Percentiles rank a stretch among this genome's conserved stretches.
Conservation (phyloP, 2,113 vertebrate genomes). For the Lichenostomus cassidix region DNA sequence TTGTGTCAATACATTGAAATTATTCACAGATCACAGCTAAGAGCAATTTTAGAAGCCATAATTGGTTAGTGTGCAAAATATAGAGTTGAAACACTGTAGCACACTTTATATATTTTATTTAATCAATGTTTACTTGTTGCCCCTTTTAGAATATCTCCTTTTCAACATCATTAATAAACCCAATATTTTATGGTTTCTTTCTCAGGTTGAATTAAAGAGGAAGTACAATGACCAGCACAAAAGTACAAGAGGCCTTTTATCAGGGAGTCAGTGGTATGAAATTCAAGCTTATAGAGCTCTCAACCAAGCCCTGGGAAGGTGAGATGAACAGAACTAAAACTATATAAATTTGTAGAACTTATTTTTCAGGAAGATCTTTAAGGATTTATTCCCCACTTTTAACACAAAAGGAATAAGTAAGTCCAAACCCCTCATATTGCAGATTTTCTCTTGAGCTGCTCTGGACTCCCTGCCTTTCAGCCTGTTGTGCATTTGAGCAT, state of each 20-base stretch:
- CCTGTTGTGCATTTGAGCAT: neutral
- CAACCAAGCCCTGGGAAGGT: conserved; percentile 98
- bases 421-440: neutral
- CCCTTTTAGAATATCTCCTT: neutral
- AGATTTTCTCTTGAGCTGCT: neutral
- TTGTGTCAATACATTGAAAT: neutral
- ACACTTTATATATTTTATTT: neutral
- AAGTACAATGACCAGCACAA: conserved; percentile 94
- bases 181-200: neutral
- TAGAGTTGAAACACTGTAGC: neutral
- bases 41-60: neutral
- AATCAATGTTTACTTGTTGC: neutral
- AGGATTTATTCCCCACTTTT: neutral
- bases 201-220: conserved; percentile 94
- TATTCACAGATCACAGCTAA: neutral
- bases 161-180: neutral
- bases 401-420: neutral
- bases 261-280: conserved; percentile 94
- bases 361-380: neutral
- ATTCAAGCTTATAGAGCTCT: conserved; percentile 96
- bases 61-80: neutral
- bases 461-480: neutral
- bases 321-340: conserved; percentile 1
- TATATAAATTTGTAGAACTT: neutral
- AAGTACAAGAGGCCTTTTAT: conserved; percentile 86